A percentile compares a stretch with the other conserved stretches of the same genome.
Evolutionary conservation across 2,113 vertebrate genomes (phyloP).

Genomic region (Danio rerio): DNA sequence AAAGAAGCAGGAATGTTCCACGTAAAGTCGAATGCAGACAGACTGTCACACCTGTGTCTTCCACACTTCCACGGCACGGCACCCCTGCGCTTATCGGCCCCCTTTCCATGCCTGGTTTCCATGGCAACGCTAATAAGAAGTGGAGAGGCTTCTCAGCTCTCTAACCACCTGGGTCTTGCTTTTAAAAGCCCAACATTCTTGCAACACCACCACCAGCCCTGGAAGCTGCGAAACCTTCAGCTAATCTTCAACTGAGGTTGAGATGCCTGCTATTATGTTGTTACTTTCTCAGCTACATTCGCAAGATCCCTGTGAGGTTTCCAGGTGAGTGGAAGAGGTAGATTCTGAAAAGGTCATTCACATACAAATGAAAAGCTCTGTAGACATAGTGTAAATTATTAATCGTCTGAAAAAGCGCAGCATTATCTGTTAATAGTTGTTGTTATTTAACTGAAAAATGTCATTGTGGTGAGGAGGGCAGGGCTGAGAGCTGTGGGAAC

Average conservation of each 20-base stretch:
- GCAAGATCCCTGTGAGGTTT: not conserved
- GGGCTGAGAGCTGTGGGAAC: too few species aligned
- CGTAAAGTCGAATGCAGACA: slow-evolving; percentile 30
- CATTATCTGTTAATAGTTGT: not conserved
- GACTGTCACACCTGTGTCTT: slow-evolving; percentile 24
- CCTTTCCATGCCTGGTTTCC: slow-evolving; percentile 58
- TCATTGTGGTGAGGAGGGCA: too few species aligned
- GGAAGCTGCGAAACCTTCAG: not conserved
- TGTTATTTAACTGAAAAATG: too few species aligned
- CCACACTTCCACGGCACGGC: not conserved
- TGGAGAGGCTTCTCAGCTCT: slow-evolving; percentile 31
- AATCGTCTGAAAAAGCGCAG: not conserved
- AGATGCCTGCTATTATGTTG: not conserved
- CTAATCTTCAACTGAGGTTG: not conserved
- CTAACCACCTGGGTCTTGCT: slow-evolving; percentile 20
- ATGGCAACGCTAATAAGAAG: slow-evolving; percentile 58
- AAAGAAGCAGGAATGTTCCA: slow-evolving; percentile 7
- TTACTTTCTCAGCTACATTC: not conserved
- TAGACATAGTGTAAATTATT: not conserved
- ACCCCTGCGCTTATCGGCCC: slow-evolving; percentile 32
- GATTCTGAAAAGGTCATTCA: not conserved
- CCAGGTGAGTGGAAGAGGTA: not conserved
- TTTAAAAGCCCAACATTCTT: slow-evolving; percentile 49
- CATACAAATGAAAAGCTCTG: not conserved
- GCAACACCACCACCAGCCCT: not conserved